A percentile compares a stretch with the other conserved stretches of the same genome.
Evolutionary conservation across 2,113 vertebrate species (phyloP).

Genomic region (Lucifuga dentata): DNA sequence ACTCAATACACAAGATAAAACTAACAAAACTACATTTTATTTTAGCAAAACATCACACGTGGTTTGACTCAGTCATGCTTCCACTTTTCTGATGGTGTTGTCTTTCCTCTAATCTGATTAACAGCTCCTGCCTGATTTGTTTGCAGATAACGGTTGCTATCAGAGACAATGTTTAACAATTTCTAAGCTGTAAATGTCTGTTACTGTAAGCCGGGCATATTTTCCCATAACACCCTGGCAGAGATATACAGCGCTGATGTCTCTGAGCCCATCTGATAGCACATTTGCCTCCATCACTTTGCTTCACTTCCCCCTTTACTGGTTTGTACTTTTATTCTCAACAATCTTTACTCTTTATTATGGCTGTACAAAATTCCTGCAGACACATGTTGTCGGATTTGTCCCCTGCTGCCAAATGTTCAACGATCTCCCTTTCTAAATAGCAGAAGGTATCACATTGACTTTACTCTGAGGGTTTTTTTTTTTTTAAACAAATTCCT

Average conservation of each 20-base stretch:
- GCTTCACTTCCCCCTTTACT: conserved; percentile 45
- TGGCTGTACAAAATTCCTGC: too few relatives aligned
- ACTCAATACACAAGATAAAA: too few relatives aligned
- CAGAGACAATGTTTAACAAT: conserved; percentile 76
- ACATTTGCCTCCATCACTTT: conserved; percentile 34
- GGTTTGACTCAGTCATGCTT: background rate
- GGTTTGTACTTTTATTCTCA: conserved; percentile 43
- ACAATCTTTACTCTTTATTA: conserved; percentile 28
- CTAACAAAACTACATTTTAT: too few relatives aligned
- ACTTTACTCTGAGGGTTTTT: background rate
- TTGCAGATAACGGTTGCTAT: conserved; percentile 66
- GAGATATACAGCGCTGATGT: conserved; percentile 77
- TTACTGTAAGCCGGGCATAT: conserved; percentile 62
- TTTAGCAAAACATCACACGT: background rate
- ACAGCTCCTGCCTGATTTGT: conserved; percentile 67
- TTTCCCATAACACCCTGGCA: conserved; percentile 80
- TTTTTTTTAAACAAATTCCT: too few relatives aligned
- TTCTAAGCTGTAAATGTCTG: conserved; percentile 77
- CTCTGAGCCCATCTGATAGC: conserved; percentile 64
- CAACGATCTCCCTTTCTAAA: background rate
- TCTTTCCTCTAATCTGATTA: conserved; percentile 58
- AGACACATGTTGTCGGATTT: too few relatives aligned
- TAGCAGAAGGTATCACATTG: conserved; percentile 12
- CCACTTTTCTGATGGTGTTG: conserved; percentile 22
- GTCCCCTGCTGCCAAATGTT: background rate